These are phyloP conservation scores for Cyclophora albipunctata DNA, from an alignment of 2,888 invertebrate genomes.

Conservation along the genomic window DNA sequence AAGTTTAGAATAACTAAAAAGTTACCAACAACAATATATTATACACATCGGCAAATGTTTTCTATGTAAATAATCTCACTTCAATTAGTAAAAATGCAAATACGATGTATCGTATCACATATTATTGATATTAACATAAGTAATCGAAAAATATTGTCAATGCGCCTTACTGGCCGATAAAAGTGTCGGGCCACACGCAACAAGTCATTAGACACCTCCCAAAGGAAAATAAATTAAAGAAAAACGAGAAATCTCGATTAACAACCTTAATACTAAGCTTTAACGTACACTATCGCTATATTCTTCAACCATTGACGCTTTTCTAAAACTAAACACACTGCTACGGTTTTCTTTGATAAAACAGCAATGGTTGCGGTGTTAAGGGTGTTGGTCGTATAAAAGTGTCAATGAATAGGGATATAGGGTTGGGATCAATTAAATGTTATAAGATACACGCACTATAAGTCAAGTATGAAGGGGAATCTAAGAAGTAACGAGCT, in stretches of 20 bases:
- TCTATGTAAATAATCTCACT: too few relatives aligned
- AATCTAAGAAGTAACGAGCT: slow-evolving; percentile 59
- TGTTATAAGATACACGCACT: slow-evolving; percentile 58
- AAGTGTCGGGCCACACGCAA: slow-evolving; percentile 72
- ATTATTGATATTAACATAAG: slow-evolving; percentile 60
- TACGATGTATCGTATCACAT: slow-evolving; percentile 6
- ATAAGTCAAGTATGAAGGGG: slow-evolving; percentile 52
- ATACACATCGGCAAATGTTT: too few relatives aligned
- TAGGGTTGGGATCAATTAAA: slow-evolving; percentile 55
- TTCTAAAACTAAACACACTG: slow-evolving; percentile 1
- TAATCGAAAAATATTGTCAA: slow-evolving; percentile 71
- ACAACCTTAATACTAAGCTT: slow-evolving; percentile 46
- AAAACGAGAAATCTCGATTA: slow-evolving; percentile 66
- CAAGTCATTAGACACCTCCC: slow-evolving; percentile 73
- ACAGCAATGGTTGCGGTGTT: slow-evolving; percentile 26
- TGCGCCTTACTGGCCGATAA: slow-evolving; percentile 65
- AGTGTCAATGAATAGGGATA: slow-evolving; percentile 29
- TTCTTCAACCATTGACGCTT: slow-evolving; percentile 21
- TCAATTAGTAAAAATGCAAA: too few relatives aligned
- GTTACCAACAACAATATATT: too few relatives aligned
- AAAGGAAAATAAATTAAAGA: slow-evolving; percentile 71
- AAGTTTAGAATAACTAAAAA: too few relatives aligned
- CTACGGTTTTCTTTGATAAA: neutral
- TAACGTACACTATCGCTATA: slow-evolving; percentile 18
- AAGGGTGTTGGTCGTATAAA: slow-evolving; percentile 9